Evolutionary conservation across 1,140 invertebrate species (phyloP), one percentile per base, ranked within the genome.

Genomic region (Berghia stephanieae): DNA sequence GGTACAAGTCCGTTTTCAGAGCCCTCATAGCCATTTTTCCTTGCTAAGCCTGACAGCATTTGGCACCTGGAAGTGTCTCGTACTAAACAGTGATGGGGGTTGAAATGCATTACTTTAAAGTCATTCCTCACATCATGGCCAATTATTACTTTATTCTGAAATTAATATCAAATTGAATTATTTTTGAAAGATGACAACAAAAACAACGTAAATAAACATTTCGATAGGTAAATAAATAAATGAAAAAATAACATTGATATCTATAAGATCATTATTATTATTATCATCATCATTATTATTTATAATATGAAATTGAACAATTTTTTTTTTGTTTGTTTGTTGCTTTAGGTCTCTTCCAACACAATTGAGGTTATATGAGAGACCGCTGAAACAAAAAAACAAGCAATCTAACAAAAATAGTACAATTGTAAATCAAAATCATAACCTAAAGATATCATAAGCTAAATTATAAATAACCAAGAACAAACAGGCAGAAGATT

Each of bases 51-150:
- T n/a, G n/a, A n/a, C 81, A 97, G 94, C 13, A 92, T 92, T 85
- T 93, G 93, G 81, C 94, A 96, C 77, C 82, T 88, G 31, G 94
- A 92, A 0, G 96, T 98, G 80, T 98, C 96, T 43, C 96, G 90
- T 27, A 94, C 93, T 68, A 90, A 88, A 63, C 89, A 88, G 72
- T 91, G 92, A 0, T 95, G 95, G 91, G 97, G 96, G 24, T 92
- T 92, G 2, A 97, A 87, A 75, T 92, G 93, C 2, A 98, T 86
- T 13, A 96, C 96, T 60, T 91, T 90, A 6, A 98, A 90, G 89
- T 98, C 96, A 86, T 97, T 93, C 75, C 94, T 92, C 0, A 98
- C 79, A 0, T 94, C 94, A 89, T 98, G 96, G 0, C 96, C 96
- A 34, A 98, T 92, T 0, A 98, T 84, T 76, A 95, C 92, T 77